Base-by-base conservation (phyloP, 2,797 vertebrate genomes). In the Chelon labrosus region DNA sequence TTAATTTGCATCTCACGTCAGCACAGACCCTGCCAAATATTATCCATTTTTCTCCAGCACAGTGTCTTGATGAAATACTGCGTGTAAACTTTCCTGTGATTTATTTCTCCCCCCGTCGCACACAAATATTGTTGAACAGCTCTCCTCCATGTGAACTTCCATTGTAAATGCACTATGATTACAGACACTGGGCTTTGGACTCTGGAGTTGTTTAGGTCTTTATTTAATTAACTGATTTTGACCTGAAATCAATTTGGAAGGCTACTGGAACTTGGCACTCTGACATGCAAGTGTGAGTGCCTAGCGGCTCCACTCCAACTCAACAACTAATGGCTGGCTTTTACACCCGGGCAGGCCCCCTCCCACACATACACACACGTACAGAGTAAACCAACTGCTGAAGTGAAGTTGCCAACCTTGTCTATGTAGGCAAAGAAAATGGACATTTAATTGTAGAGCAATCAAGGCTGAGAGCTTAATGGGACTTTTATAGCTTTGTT, bases 361-460 rank as follows among this genome's bases (percentile, higher is more conserved):
- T 10, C 67, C 27, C 55, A 68, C 50, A 54, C 55, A 71, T 14
- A 19, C 49, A 64, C 70, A 46, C 38, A 46, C 38, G 13, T 16
- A 37, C 19, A 55, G 1, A 61, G 39, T 64, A 69, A 87, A 83
- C 79, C 77, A 76, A 72, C 75, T 73, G 84, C 77, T 22, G 59
- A 70, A 79, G 71, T 73, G 55, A 84, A 83, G 75, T 77, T 80
- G 79, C 74, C 83, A 85, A 80, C 78, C 61, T 73, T 78, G 83
- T 84, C 84, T 80, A 78, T 82, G 77, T 72, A 88, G 78, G 73
- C 82, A 85, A 85, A 86, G 86, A 89, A 91, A 90, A 90, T 91
- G 89, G 85, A 87, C 85, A 88, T 90, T 90, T 90, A 91, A 90
- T 90, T 89, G 86, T 87, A 64, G 83, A 80, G 80, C 85, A 92